A percentile compares a stretch with the other conserved stretches of the same genome.
Evolutionary conservation across 2,888 invertebrate genomes (phyloP).

Genomic region (Ceratothoa steindachneri): DNA sequence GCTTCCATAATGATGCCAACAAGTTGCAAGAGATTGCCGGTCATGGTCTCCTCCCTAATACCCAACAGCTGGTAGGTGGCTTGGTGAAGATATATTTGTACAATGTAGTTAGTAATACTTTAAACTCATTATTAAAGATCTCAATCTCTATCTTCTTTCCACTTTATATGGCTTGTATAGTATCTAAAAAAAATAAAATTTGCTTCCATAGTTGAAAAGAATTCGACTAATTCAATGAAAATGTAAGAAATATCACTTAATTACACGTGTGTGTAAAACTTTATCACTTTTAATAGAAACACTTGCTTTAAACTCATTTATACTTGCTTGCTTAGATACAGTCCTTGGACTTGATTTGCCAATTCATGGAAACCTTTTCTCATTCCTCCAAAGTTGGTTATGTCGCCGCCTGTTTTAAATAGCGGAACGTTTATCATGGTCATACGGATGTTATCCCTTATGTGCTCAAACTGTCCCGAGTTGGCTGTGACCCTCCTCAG

Average conservation of each 20-base stretch:
- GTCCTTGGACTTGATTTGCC: too few species aligned
- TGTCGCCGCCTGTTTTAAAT: constrained; percentile 91
- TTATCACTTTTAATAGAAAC: too few species aligned
- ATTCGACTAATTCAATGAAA: too few species aligned
- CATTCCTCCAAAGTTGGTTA: too few species aligned
- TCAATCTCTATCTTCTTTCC: background rate
- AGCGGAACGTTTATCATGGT: constrained; percentile 94
- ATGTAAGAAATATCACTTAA: too few species aligned
- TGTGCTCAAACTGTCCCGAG: constrained; percentile 93
- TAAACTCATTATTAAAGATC: too few species aligned
- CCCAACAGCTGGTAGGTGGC: constrained; percentile 79
- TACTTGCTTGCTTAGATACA: too few species aligned
- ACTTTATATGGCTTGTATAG: background rate
- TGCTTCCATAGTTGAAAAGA: background rate
- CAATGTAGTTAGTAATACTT: too few species aligned
- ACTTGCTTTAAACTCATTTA: too few species aligned
- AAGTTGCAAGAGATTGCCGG: constrained; percentile 91
- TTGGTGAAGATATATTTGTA: background rate
- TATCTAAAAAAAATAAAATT: background rate
- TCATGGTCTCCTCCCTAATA: constrained; percentile 80
- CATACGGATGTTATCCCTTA: constrained; percentile 88
- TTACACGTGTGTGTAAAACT: too few species aligned
- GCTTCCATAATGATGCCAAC: constrained; percentile 85
- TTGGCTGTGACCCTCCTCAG: constrained; percentile 84
- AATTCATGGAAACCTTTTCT: too few species aligned